Evolutionary conservation across 2,888 invertebrate species (phyloP).

Genomic region (Acanthoscelides obtectus): DNA sequence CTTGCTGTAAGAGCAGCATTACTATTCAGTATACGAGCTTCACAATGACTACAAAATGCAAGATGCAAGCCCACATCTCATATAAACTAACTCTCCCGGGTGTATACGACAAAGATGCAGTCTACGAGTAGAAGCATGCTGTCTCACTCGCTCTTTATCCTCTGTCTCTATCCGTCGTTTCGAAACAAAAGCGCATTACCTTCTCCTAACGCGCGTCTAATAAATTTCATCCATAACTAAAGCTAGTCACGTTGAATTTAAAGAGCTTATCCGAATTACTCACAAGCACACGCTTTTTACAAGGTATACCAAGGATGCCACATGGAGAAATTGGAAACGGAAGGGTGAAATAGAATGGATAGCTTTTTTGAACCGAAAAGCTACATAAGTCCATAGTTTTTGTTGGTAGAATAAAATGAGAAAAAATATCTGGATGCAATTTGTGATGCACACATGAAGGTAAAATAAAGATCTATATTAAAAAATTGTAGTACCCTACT

Average conservation of each 20-base stretch:
- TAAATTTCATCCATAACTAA: neutral
- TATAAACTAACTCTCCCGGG: neutral
- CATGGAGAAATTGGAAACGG: too few relatives aligned
- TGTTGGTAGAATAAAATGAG: too few relatives aligned
- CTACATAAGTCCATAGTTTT: too few relatives aligned
- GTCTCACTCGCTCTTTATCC: neutral
- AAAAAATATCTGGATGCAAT: too few relatives aligned
- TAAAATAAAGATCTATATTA: too few relatives aligned
- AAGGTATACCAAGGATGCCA: neutral
- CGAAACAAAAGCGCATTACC: neutral
- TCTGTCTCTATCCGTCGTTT: neutral
- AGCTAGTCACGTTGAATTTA: neutral
- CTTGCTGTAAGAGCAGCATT: neutral
- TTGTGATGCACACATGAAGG: too few relatives aligned
- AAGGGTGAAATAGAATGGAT: too few relatives aligned
- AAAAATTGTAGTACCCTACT: too few relatives aligned
- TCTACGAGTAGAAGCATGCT: neutral
- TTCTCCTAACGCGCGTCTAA: neutral
- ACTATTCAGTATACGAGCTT: too few relatives aligned
- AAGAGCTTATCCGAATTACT: neutral
- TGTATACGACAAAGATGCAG: neutral
- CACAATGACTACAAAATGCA: neutral
- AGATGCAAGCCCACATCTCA: neutral
- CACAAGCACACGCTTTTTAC: neutral
- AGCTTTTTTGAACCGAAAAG: too few relatives aligned